Conservation (phyloP, 2,888 invertebrate species). For the Brachylomia viminalis region DNA sequence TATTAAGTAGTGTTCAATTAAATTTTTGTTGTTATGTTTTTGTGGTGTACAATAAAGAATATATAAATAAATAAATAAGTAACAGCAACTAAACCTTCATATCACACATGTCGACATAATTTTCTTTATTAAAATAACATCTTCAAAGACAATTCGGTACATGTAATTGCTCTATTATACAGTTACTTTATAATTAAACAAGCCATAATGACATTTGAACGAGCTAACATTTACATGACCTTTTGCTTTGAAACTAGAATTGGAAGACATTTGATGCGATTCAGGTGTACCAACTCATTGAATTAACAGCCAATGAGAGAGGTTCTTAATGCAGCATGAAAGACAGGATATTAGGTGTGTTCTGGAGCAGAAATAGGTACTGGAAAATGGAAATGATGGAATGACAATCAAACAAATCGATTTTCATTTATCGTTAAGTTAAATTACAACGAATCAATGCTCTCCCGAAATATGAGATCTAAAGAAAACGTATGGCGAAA, state of each 20-base stretch:
- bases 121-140: not conserved
- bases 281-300: constrained; percentile 52
- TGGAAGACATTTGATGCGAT: constrained; percentile 42
- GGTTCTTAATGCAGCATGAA: not conserved
- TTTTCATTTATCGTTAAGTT: not conserved
- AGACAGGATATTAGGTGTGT: not conserved
- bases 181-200: constrained; percentile 19
- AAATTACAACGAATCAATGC: not conserved
- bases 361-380: not conserved
- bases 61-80: too few species aligned
- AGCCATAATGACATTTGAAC: constrained; percentile 6
- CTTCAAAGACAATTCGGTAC: constrained; percentile 13
- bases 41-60: too few species aligned
- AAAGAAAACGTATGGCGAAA: not conserved
- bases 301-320: not conserved
- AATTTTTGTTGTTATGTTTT: too few species aligned
- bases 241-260: constrained; percentile 37
- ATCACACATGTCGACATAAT: not conserved
- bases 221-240: constrained; percentile 39
- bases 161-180: too few species aligned
- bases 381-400: not conserved
- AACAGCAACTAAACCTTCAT: not conserved
- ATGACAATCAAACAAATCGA: not conserved
- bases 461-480: not conserved
- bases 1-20: too few species aligned